Evolutionary conservation across 1,140 invertebrate species (phyloP).

Genomic region (Aphaenogaster floridana): DNA sequence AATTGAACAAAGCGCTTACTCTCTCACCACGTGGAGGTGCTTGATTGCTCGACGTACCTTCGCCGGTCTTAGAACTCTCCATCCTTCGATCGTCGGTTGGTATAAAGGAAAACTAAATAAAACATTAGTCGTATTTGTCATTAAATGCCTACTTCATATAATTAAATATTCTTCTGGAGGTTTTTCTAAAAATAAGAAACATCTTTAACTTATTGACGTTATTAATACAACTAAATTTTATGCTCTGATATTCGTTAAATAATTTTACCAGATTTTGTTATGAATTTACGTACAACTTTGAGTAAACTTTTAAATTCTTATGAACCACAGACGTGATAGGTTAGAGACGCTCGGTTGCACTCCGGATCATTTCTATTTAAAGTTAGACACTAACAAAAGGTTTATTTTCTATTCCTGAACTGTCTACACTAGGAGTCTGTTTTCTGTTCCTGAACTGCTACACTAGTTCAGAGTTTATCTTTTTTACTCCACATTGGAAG

Average conservation of each 20-base stretch:
- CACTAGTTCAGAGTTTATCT: too few species aligned
- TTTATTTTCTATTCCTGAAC: too few species aligned
- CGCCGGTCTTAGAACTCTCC: background rate
- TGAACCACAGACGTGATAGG: background rate
- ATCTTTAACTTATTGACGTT: background rate
- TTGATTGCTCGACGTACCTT: background rate
- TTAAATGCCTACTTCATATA: background rate
- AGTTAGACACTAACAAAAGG: background rate
- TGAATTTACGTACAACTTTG: background rate
- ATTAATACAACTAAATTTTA: background rate
- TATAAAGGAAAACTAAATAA: background rate
- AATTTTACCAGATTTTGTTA: background rate
- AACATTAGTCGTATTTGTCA: background rate
- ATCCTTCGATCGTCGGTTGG: background rate
- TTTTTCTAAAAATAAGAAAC: background rate
- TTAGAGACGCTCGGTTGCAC: background rate
- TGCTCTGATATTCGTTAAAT: background rate
- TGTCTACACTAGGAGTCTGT: too few species aligned
- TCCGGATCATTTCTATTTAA: background rate
- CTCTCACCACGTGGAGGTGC: background rate
- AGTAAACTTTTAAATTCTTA: background rate
- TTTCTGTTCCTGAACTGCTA: too few species aligned
- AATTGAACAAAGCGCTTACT: background rate
- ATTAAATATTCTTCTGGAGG: background rate
- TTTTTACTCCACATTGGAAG: too few species aligned